Evolutionary conservation across 1,140 invertebrate genomes (phyloP).

Genomic region (Pissodes strobi): DNA sequence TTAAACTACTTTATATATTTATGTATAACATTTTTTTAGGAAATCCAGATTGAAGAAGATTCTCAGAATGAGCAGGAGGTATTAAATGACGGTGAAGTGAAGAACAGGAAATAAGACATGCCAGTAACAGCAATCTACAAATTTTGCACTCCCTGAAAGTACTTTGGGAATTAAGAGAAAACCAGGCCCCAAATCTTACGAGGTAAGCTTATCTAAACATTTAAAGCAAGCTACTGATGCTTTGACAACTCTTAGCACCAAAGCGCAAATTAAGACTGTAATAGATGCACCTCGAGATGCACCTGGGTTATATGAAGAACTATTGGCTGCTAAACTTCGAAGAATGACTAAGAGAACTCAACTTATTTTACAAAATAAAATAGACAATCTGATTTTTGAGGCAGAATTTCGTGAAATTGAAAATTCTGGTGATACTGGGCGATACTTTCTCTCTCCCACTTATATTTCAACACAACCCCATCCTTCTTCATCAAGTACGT

Average conservation of each 20-base stretch:
- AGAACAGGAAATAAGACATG: neutral
- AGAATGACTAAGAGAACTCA: conserved; percentile 19
- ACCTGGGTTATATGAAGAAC: conserved; percentile 18
- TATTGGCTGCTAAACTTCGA: conserved; percentile 15
- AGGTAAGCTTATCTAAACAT: conserved; percentile 14
- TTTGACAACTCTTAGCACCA: conserved; percentile 16
- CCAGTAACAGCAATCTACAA: conserved; percentile 1
- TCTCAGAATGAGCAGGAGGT: conserved; percentile 2
- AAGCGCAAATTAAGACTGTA: conserved; percentile 10
- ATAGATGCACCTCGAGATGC: conserved; percentile 12
- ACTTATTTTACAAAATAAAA: conserved; percentile 28
- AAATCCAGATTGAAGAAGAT: conserved; percentile 1
- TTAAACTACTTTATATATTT: conserved; percentile 7
- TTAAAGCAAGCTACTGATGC: conserved; percentile 22
- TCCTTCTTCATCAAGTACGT: neutral
- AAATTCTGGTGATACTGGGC: conserved; percentile 3
- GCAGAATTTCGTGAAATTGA: conserved; percentile 24
- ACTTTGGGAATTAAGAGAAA: conserved; percentile 4
- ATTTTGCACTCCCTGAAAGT: neutral
- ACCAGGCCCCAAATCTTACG: conserved; percentile 3
- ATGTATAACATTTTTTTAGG: neutral
- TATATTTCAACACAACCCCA: neutral
- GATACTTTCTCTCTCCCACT: conserved; percentile 3
- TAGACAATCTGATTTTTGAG: conserved; percentile 21
- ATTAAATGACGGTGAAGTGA: neutral